Percentiles rank a stretch among this genome's conserved stretches.
phyloP scores from a whole-genome alignment of 2,113 vertebrate genomes.

The Elachura formosa region DNA sequence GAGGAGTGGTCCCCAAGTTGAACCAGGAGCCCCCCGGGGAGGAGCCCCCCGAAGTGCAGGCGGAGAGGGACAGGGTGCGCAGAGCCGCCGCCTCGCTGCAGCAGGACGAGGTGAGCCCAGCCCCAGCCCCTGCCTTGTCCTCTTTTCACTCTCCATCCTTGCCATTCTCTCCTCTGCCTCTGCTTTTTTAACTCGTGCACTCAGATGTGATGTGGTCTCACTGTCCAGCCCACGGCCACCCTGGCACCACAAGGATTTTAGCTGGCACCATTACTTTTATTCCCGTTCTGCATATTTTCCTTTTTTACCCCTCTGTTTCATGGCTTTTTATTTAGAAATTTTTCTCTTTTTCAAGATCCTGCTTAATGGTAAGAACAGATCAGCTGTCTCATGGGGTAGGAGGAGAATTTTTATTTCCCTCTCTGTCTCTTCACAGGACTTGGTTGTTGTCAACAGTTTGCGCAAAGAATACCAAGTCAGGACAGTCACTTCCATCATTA shows the following conservation, averaged over 20 bases:
- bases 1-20: constrained; percentile 20
- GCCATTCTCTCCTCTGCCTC: neutral
- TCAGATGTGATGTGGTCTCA: neutral
- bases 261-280: neutral
- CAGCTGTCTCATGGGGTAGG: neutral
- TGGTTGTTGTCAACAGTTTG: constrained; percentile 73
- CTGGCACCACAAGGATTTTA: neutral
- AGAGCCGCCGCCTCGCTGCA: constrained; percentile 41
- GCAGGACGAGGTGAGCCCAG: constrained; percentile 70
- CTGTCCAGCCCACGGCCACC: fast-evolving
- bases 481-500: constrained; percentile 69
- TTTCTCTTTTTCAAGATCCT: neutral
- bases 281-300: neutral
- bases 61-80: constrained; percentile 76
- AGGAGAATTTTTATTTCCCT: neutral
- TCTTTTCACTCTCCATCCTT: neutral
- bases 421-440: constrained; percentile 70
- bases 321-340: neutral
- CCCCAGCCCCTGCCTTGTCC: fast-evolving
- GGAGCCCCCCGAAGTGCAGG: constrained; percentile 80
- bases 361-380: neutral
- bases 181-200: neutral
- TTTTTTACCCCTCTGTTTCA: neutral
- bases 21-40: constrained; percentile 73
- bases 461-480: constrained; percentile 80